Evolutionary conservation across 1,140 invertebrate species (phyloP).

Genomic region (Schlechtendalia chinensis): DNA sequence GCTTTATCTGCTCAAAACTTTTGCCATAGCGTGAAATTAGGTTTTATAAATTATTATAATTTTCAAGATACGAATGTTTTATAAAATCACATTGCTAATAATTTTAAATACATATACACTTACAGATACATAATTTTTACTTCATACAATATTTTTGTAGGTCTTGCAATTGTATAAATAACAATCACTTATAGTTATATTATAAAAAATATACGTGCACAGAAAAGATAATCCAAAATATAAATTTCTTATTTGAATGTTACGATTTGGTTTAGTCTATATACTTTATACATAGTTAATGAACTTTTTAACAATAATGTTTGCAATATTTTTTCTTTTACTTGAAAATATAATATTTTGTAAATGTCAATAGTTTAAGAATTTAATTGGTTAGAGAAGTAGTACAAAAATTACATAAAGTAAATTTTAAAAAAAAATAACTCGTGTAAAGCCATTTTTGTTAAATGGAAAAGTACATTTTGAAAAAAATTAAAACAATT

Average conservation of each 20-base stretch:
- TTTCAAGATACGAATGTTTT: neutral
- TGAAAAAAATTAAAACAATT: neutral
- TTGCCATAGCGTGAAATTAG: neutral
- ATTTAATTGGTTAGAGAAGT: neutral
- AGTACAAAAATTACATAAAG: neutral
- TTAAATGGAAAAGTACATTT: neutral
- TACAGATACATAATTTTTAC: no score
- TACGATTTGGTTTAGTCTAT: neutral
- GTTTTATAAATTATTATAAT: neutral
- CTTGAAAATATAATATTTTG: no score
- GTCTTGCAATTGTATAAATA: neutral
- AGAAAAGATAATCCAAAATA: neutral
- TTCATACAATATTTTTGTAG: neutral
- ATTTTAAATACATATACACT: no score
- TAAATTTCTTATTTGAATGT: neutral
- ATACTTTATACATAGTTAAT: neutral
- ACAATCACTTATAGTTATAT: neutral
- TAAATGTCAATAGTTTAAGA: constrained; percentile 22
- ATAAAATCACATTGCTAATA: no score
- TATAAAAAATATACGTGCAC: neutral
- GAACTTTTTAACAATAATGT: no score
- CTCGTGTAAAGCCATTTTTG: neutral
- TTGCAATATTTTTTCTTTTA: neutral
- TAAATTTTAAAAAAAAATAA: no score
- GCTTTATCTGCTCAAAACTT: neutral